These are phyloP conservation scores for Zaprionus inermis DNA, from an alignment of 1,140 invertebrate species.

Conservation along the genomic window DNA sequence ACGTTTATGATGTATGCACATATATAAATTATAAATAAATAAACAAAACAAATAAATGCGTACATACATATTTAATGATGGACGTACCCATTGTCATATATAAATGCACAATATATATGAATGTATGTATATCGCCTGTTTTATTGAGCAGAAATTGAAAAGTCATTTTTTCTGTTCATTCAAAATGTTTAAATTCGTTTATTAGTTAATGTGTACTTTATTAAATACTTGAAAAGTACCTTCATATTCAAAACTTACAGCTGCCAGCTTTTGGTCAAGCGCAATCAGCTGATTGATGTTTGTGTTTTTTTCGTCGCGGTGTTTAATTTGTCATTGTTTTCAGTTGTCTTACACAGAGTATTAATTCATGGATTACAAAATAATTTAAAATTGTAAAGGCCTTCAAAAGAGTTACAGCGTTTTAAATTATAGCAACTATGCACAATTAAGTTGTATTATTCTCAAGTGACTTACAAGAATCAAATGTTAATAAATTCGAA, in stretches of 20 bases:
- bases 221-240: background rate
- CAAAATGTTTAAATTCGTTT: too few relatives aligned
- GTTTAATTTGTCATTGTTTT: slow-evolving; percentile 28
- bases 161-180: too few relatives aligned
- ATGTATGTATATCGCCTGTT: too few relatives aligned
- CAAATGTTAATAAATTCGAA: background rate
- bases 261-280: slow-evolving; percentile 31
- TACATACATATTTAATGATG: too few relatives aligned
- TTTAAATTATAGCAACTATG: slow-evolving; percentile 13
- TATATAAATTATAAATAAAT: too few relatives aligned
- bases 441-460: background rate
- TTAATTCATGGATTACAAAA: slow-evolving; percentile 17
- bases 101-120: too few relatives aligned
- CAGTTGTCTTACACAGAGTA: background rate
- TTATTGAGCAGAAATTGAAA: too few relatives aligned
- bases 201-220: background rate
- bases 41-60: too few relatives aligned
- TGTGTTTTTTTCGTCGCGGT: background rate
- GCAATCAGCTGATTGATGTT: slow-evolving; percentile 34
- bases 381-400: slow-evolving; percentile 4
- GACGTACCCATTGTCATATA: too few relatives aligned
- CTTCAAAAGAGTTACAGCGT: slow-evolving; percentile 6
- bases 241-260: slow-evolving; percentile 4
- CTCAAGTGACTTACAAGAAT: background rate
- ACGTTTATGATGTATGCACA: too few relatives aligned